Evolutionary conservation across 2,888 invertebrate species (phyloP).

Genomic region (Gerris lacustris): DNA sequence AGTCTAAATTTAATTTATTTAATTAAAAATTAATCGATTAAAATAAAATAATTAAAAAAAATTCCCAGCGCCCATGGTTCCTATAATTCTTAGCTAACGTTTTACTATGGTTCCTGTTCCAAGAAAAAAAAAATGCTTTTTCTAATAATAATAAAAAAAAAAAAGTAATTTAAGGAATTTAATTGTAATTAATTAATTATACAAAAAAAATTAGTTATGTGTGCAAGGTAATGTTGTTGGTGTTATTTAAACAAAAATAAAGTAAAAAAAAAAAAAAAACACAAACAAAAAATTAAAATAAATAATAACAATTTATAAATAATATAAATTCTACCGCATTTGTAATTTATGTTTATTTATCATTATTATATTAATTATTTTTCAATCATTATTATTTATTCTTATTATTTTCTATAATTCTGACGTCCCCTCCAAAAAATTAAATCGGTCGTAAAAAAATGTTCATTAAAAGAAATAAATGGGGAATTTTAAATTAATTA

Average conservation of each 20-base stretch:
- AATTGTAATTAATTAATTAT: slow-evolving; percentile 26
- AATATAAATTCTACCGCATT: no score
- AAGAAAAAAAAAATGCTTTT: slow-evolving; percentile 33
- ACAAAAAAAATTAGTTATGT: slow-evolving; percentile 25
- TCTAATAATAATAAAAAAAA: slow-evolving; percentile 26
- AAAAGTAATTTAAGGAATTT: slow-evolving; percentile 21
- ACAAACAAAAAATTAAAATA: slow-evolving; percentile 2
- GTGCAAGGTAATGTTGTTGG: slow-evolving; percentile 27
- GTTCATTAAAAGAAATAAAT: no score
- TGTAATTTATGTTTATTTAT: no score
- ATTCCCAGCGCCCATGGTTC: slow-evolving; percentile 38
- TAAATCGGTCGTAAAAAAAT: no score
- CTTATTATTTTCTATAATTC: no score
- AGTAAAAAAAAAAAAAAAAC: slow-evolving; percentile 24
- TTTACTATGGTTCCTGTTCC: slow-evolving; percentile 38
- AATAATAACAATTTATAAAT: no score
- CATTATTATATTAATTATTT: no score
- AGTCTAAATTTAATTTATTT: not conserved
- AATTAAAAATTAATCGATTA: not conserved
- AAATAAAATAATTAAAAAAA: slow-evolving; percentile 11
- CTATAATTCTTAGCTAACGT: slow-evolving; percentile 36
- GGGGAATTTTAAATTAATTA: no score
- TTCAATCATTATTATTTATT: no score
- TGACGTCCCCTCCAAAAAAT: no score
- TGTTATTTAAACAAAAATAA: slow-evolving; percentile 21